Conservation (phyloP, 2,888 invertebrate species). For the Drosophila fulvimacula region DNA sequence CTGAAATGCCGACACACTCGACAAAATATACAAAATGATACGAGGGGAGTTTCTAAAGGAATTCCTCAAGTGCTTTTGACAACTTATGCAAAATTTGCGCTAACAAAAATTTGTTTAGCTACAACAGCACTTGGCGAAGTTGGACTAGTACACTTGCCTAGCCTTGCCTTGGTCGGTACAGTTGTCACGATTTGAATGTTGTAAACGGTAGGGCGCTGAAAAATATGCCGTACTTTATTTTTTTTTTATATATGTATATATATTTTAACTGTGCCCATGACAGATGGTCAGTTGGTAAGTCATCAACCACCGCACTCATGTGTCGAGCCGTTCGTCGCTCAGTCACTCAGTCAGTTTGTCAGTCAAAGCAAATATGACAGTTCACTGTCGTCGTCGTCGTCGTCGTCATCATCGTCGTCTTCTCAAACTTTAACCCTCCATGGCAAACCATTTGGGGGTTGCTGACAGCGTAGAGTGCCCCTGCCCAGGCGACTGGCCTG, state of each 20-base stretch:
- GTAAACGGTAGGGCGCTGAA: slow-evolving; percentile 49
- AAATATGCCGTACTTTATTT: slow-evolving; percentile 66
- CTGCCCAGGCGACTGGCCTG: slow-evolving; percentile 20
- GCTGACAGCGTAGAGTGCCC: slow-evolving; percentile 50
- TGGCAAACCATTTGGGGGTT: slow-evolving; percentile 69
- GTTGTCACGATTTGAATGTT: slow-evolving; percentile 73
- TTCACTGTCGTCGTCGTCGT: slow-evolving; percentile 62
- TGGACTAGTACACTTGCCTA: slow-evolving; percentile 57
- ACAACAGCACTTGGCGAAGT: slow-evolving; percentile 46
- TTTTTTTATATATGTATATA: slow-evolving; percentile 21
- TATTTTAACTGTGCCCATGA: slow-evolving; percentile 54
- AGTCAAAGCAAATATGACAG: slow-evolving; percentile 74
- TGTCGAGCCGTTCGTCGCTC: slow-evolving; percentile 49
- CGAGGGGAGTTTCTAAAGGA: slow-evolving; percentile 64
- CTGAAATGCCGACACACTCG: slow-evolving; percentile 74
- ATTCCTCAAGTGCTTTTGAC: slow-evolving; percentile 65
- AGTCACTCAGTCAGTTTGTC: slow-evolving; percentile 52
- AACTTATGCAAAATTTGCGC: slow-evolving; percentile 71
- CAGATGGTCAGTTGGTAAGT: slow-evolving; percentile 83
- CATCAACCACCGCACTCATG: slow-evolving; percentile 69
- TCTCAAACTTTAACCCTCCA: slow-evolving; percentile 73
- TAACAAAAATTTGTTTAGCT: slow-evolving; percentile 30
- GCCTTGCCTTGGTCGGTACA: slow-evolving; percentile 50
- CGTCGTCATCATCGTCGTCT: slow-evolving; percentile 38
- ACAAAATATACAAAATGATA: slow-evolving; percentile 20